Evolutionary conservation across 2,888 invertebrate species (phyloP).

Genomic region (Ptilodon capucinus): DNA sequence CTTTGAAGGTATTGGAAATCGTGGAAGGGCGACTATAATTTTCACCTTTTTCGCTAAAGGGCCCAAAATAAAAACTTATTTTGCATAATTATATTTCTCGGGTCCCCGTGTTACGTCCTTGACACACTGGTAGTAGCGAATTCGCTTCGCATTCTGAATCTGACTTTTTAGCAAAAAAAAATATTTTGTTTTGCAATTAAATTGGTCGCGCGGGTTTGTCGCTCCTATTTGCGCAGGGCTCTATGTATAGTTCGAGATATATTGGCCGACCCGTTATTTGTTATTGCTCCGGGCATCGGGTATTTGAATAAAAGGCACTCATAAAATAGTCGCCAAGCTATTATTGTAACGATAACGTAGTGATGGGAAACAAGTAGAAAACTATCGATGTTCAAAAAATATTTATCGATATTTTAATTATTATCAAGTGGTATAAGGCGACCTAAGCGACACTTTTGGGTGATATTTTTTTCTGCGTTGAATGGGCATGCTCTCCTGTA

Average conservation of each 20-base stretch:
- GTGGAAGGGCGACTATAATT: slow-evolving; percentile 11
- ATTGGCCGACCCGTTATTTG: slow-evolving; percentile 56
- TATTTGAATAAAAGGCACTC: slow-evolving; percentile 79
- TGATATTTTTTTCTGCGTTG: too few relatives aligned
- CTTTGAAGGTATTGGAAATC: not conserved
- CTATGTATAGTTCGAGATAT: slow-evolving; percentile 55
- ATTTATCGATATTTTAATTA: slow-evolving; percentile 15
- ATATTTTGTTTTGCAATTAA: too few relatives aligned
- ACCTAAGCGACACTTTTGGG: too few relatives aligned
- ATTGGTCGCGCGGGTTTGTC: too few relatives aligned
- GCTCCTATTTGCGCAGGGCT: too few relatives aligned
- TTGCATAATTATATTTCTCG: slow-evolving; percentile 36
- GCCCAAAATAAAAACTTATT: slow-evolving; percentile 27
- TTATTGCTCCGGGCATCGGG: slow-evolving; percentile 69
- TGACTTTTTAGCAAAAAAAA: too few relatives aligned
- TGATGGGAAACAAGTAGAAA: slow-evolving; percentile 31
- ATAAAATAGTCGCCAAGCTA: slow-evolving; percentile 75
- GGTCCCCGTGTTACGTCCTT: slow-evolving; percentile 38
- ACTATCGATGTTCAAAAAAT: slow-evolving; percentile 1
- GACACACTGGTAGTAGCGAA: too few relatives aligned
- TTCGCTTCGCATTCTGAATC: too few relatives aligned
- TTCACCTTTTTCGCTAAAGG: slow-evolving; percentile 30
- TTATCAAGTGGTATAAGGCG: too few relatives aligned
- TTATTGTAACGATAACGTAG: slow-evolving; percentile 62
- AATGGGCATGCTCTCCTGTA: too few relatives aligned